Base-by-base conservation (phyloP, 92 coral and sea anemone species). In the Zoanthus solanderi region DNA sequence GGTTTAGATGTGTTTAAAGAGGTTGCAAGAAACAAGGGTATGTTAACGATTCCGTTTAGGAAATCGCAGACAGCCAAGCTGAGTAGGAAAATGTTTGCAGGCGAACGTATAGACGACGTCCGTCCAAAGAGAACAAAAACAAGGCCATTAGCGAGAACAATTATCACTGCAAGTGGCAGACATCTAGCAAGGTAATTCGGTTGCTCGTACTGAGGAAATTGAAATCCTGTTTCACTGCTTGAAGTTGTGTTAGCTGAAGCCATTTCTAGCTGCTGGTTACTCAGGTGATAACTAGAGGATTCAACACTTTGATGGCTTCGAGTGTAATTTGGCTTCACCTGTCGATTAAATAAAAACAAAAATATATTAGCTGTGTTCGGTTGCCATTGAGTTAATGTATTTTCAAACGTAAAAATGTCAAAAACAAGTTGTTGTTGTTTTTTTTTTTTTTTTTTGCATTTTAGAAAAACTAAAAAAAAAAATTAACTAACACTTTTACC, bases 61-160 rank as follows among this genome's bases (percentile, higher is more conserved):
- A 67, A 66, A 44, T 81, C 85, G 46, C 85, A 65, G 37, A 81
- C 13, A 7, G 85, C 75, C 60, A 81, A 47, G 32, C 85, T 81
- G 6, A 81, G 71, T 3, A 81, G 85, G 18, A 81, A 23, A n/a
- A n/a, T 65, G 63, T 81, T 81, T 10, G 85, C 28, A 9, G 85
- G 75, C 11, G 85, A 18, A 15, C 85, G 65, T 65, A 81, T 10
- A 11, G 63, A 81, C 74, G 60, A 31, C 14, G 18, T 67, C 15
- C 71, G 13, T 46, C 63, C 85, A 46, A 81, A 81, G 13, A 81
- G 85, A 37, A 67, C 45, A 81, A 81, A 81, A 10, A 81, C 85
- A 6, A 81, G 6, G 7, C 75, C 74, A 42, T 81, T 81, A 2
- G 85, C 29, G 23, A 66, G 0, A 10, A 81, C 60, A 28, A 81